Evolutionary conservation across 2,797 vertebrate species (phyloP).

Genomic region (Poecile montanus): DNA sequence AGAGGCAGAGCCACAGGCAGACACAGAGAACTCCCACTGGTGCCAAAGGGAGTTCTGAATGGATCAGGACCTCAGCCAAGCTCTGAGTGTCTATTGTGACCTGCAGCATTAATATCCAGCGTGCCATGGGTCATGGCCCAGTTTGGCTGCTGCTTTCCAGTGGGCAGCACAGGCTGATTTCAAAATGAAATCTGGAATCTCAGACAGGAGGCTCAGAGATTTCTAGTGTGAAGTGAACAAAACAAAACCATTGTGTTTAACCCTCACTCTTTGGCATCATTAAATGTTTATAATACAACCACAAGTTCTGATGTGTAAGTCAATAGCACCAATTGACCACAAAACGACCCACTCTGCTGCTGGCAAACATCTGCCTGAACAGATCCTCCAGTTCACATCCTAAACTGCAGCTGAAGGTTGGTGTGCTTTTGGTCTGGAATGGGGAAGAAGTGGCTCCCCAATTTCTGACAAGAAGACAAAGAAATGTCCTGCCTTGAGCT

Average conservation of each 20-base stretch:
- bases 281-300: not conserved
- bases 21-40: constrained; percentile 54
- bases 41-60: constrained; percentile 39
- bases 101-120: not conserved
- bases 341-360: not conserved
- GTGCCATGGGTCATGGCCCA: not conserved
- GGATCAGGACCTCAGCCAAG: constrained; percentile 14
- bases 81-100: not conserved
- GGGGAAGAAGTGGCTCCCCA: not conserved
- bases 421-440: not conserved
- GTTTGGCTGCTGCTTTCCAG: not conserved
- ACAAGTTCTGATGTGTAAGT: not conserved
- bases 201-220: not conserved
- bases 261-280: not conserved
- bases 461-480: not conserved
- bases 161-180: not conserved
- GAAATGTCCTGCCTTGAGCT: not conserved
- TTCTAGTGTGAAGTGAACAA: not conserved
- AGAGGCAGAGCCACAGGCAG: constrained; percentile 40
- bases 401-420: not conserved
- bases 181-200: not conserved
- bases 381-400: fast-evolving
- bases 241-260: not conserved
- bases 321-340: not conserved
- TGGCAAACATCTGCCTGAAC: not conserved